These are phyloP conservation scores for Papilio helenus DNA, from an alignment of 1,140 invertebrate genomes.

Conservation along the genomic window DNA sequence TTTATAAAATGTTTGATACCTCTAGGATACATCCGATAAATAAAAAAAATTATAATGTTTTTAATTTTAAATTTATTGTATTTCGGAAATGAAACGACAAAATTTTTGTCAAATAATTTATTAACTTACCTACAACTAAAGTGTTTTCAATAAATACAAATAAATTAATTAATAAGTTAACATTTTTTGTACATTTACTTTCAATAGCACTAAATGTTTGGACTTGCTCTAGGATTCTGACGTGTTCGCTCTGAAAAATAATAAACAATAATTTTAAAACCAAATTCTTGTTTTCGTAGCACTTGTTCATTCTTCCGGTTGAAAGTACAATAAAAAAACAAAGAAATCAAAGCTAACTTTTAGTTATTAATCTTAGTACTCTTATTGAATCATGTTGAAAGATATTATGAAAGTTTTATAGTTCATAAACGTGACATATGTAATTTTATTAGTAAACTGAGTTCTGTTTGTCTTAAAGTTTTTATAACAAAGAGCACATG, in stretches of 20 bases:
- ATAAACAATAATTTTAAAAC: slow-evolving; percentile 4
- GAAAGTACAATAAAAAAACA: slow-evolving; percentile 9
- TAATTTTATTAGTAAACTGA: slow-evolving; percentile 31
- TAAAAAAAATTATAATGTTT: too few relatives aligned
- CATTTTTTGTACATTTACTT: slow-evolving; percentile 41
- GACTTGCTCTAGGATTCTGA: slow-evolving; percentile 10
- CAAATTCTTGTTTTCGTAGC: neutral
- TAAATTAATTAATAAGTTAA: slow-evolving; percentile 47
- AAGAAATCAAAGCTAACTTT: neutral
- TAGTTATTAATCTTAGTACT: neutral
- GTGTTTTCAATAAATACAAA: slow-evolving; percentile 45
- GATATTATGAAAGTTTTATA: slow-evolving; percentile 32
- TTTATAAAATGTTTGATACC: too few relatives aligned
- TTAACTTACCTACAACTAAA: slow-evolving; percentile 37
- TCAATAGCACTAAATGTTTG: slow-evolving; percentile 39
- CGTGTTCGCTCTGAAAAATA: slow-evolving; percentile 38
- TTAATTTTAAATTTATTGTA: too few relatives aligned
- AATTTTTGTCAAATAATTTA: slow-evolving; percentile 20
- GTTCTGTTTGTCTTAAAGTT: slow-evolving; percentile 46
- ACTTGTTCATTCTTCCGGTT: too few relatives aligned
- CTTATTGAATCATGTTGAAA: neutral
- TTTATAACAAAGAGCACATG: slow-evolving; percentile 50
- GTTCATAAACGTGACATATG: slow-evolving; percentile 37
- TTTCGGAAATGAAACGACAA: neutral
- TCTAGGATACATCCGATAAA: too few relatives aligned